phyloP scores from a whole-genome alignment of 53 echinoderm and acorn worm genomes.

The Zoroaster sp. region DNA sequence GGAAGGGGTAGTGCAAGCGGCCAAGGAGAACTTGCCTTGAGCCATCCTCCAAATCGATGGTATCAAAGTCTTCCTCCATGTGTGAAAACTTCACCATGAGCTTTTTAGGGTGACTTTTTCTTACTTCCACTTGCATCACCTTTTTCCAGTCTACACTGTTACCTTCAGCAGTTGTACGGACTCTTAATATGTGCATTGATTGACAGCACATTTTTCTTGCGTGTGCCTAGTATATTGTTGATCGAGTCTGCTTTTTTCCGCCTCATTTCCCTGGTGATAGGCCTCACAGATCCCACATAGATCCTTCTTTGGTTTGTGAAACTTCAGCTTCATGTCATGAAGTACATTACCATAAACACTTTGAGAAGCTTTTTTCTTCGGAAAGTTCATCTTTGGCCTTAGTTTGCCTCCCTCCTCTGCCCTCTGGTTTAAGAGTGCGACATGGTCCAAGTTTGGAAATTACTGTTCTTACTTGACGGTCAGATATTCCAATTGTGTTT shows the following conservation, averaged over 20 bases:
- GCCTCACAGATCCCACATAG: too few species aligned
- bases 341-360: slow-evolving; percentile 14
- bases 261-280: too few species aligned
- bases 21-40: neutral
- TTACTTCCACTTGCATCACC: too few species aligned
- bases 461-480: slow-evolving; percentile 40
- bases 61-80: neutral
- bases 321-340: too few species aligned
- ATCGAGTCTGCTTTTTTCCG: too few species aligned
- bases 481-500: slow-evolving; percentile 31
- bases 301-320: too few species aligned
- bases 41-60: neutral
- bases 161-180: slow-evolving; percentile 31
- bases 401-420: slow-evolving; percentile 18
- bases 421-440: neutral
- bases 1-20: neutral
- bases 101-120: too few species aligned
- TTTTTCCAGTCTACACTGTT: too few species aligned
- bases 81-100: too few species aligned
- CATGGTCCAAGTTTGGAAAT: neutral
- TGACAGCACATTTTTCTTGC: too few species aligned
- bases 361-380: slow-evolving; percentile 7
- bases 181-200: slow-evolving; percentile 19
- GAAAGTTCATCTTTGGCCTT: neutral
- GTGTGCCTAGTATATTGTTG: too few species aligned